Percentiles rank a stretch among this genome's conserved stretches.
Conservation (phyloP, 2,888 invertebrate genomes). For the Cyaniris semiargus region DNA sequence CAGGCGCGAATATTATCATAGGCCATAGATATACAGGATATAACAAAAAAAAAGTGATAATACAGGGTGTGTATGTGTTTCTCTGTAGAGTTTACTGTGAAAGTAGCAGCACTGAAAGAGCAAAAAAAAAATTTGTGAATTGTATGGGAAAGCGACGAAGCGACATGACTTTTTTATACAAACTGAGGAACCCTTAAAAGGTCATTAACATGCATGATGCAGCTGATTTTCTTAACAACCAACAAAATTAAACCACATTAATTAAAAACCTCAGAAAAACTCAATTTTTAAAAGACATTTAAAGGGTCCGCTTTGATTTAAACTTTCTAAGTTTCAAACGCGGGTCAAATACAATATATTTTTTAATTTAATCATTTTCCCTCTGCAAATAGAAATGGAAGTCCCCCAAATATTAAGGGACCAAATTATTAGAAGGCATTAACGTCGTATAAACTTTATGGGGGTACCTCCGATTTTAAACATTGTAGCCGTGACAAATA, state of each 20-base stretch:
- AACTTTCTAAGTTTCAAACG: background rate
- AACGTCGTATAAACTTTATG: slow-evolving; percentile 4
- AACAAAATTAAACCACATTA: too few species aligned
- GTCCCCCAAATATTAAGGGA: background rate
- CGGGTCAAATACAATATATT: background rate
- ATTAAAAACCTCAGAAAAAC: too few species aligned
- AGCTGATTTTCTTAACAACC: too few species aligned
- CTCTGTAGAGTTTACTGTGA: too few species aligned
- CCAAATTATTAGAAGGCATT: slow-evolving; percentile 8
- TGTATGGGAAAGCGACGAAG: too few species aligned
- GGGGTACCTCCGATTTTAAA: slow-evolving; percentile 15
- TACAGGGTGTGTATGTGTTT: background rate
- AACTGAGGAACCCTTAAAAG: too few species aligned
- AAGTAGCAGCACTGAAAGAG: too few species aligned
- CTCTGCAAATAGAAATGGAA: background rate
- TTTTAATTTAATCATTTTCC: background rate
- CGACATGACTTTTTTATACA: too few species aligned
- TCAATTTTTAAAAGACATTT: too few species aligned
- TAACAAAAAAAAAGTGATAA: background rate
- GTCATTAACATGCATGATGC: too few species aligned
- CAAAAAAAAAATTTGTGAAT: too few species aligned
- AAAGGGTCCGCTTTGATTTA: background rate
- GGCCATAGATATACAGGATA: background rate
- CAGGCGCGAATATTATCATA: background rate
- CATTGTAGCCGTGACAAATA: slow-evolving; percentile 25